Percentiles rank a stretch among this genome's conserved stretches.
These are phyloP conservation scores for Nyctibius bracteatus DNA, from an alignment of 2,113 vertebrate genomes.

Conservation along the genomic window DNA sequence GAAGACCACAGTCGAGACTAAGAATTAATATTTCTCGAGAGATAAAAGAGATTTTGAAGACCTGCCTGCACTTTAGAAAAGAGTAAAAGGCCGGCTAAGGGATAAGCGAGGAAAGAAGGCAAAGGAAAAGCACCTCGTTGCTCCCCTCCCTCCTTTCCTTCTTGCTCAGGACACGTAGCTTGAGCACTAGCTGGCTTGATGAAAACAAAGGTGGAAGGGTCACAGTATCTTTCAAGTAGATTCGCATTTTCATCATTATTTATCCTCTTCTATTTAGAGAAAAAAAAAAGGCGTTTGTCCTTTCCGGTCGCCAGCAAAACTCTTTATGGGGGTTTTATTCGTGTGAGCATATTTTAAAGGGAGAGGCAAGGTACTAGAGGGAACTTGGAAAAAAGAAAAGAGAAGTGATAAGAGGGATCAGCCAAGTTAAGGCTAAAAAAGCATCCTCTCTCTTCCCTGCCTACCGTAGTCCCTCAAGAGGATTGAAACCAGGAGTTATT, in stretches of 20 bases:
- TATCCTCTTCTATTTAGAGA: background rate
- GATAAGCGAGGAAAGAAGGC: background rate
- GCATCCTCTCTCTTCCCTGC: background rate
- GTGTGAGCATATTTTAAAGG: background rate
- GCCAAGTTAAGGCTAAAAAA: background rate
- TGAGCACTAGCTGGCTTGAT: constrained; percentile 44
- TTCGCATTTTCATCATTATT: background rate
- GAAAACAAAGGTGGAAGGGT: constrained; percentile 54
- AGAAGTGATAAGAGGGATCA: background rate
- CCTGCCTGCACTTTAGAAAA: constrained; percentile 22
- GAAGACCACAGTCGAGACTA: constrained; percentile 29
- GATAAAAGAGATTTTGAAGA: constrained; percentile 70
- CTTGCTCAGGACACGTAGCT: constrained; percentile 45
- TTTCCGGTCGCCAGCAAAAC: background rate
- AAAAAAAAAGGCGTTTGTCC: background rate
- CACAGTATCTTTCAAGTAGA: constrained; percentile 14
- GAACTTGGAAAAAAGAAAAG: constrained; percentile 1
- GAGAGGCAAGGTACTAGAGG: background rate
- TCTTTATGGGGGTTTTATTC: background rate
- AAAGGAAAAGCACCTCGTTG: constrained; percentile 51
- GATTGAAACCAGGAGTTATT: background rate
- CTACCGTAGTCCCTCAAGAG: background rate
- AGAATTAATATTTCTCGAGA: constrained; percentile 58
- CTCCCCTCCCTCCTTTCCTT: background rate
- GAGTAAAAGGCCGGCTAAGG: constrained; percentile 72